Base-by-base conservation (phyloP, 92 coral and sea anemone genomes). In the Galaxea fascicularis region DNA sequence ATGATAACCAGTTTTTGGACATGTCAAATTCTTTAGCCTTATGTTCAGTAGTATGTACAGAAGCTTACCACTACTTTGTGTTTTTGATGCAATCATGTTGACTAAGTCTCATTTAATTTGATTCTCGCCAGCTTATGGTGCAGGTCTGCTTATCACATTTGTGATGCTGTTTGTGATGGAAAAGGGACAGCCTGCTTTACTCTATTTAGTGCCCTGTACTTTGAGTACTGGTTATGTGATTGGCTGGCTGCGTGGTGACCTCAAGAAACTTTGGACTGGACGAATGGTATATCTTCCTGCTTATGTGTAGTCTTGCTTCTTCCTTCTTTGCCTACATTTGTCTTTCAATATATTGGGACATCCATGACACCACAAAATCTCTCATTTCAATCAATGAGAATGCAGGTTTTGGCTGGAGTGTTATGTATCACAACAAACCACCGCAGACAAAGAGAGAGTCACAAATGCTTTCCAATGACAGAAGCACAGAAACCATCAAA, bases 131-230 rank as follows among this genome's bases (percentile, higher is more conserved):
- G 99, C 99, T 15, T 96, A 96, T 93, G 99, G 95, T 21, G 80
- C 89, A 45, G 99, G 99, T 25, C 92, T 96, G 60, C 58, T 96
- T 29, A 77, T 96, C 45, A 96, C 99, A 56, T 96, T 96, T 88
- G 94, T 92, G 27, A 95, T 98, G 57, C 85, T 96, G 84, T 95
- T 86, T 79, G 73, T 94, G 11, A 96, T 96, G 99, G 86, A 93
- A 82, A 85, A 92, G 87, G 99, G 99, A 3, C 99, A 96, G 70
- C 99, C 99, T 14, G 99, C 99, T 30, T 82, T 96, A 53, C 78
- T 96, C 18, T 96, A 96, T 75, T 85, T 96, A 54, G 99, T 96
- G 11, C 99, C 99, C 2, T 94, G 97, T 65, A 92, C 95, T 8
- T 81, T 96, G 39, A 71, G 62, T 27, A 96, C 99, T 41, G 98